phyloP scores from a whole-genome alignment of 2,888 invertebrate genomes.

The Amiota communis region DNA sequence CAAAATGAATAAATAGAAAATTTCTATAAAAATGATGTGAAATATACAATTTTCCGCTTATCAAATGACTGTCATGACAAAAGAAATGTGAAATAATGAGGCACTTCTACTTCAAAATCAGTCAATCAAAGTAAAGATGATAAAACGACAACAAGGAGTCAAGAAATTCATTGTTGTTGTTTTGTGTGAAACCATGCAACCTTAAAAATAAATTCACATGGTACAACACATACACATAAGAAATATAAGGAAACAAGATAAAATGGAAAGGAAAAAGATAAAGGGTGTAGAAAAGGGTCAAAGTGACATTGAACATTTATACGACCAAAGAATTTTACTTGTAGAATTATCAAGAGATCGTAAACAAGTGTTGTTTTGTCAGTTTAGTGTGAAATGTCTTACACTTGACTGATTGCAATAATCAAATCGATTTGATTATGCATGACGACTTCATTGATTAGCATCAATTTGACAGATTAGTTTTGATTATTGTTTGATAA shows the following conservation, averaged over 20 bases:
- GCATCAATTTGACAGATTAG: no score
- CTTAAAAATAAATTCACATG: conserved; percentile 62
- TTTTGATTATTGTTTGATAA: no score
- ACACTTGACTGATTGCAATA: conserved; percentile 52
- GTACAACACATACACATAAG: conserved; percentile 21
- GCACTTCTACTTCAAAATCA: conserved; percentile 41
- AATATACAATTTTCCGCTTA: no score
- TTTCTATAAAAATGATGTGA: no score
- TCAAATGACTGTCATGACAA: not conserved
- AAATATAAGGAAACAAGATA: not conserved
- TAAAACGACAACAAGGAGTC: not conserved
- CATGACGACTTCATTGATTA: no score
- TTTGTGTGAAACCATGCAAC: conserved; percentile 52
- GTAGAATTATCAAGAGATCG: not conserved
- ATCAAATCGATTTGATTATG: not conserved
- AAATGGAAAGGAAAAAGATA: not conserved
- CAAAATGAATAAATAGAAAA: no score
- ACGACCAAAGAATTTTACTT: not conserved
- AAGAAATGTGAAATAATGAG: not conserved
- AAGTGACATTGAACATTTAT: not conserved
- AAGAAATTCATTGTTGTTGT: not conserved
- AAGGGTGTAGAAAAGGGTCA: not conserved
- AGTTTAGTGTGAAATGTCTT: conserved; percentile 48
- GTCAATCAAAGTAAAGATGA: conserved; percentile 57
- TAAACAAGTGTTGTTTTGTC: not conserved